Base-by-base conservation (phyloP, 2,797 vertebrate species). In the Crax fasciolata region DNA sequence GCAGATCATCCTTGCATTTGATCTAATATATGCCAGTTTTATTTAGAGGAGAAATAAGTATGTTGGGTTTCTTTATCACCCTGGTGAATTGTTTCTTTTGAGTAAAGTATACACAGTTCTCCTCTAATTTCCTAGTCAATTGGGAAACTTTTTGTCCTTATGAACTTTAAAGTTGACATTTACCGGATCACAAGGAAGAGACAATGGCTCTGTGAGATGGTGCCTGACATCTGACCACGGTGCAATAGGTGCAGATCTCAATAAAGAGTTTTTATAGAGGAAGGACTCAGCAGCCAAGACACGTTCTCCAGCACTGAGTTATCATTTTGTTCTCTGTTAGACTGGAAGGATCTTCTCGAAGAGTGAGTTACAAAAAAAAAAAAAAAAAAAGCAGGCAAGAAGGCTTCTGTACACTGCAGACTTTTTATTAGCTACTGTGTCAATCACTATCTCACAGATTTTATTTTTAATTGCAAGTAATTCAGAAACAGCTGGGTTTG, bases 211-310 rank as follows among this genome's bases (percentile, higher is more conserved):
- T 62, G 13, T 35, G 81, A 82, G 43, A 23, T 0, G 3, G 35
- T 61, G 48, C 43, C 32, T 76, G 35, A 38, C 0, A 8, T 30
- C 63, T 59, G 39, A 79, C 30, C 0, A 0, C 0, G 2, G 30
- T 49, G 16, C 24, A 41, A 23, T 5, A 76, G 74, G 27, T 55
- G 10, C 17, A 76, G n/a, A 19, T 59, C 72, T 82, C 38, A 23
- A n/a, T 72, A 58, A 91, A 41, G 10, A 28, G 32, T 78, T 87
- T n/a, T 21, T 59, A 28, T 62, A 18, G 23, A 32, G 17, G 23
- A 62, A 61, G 11, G 30, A 20, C 27, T 63, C 21, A 20, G 11
- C 39, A 27, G 24, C 28, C 13, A 28, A 32, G 27, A 52, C 41
- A 55, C 30, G 10, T 68, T 49, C 83, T 61, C 8, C 52, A 84